phyloP scores from a whole-genome alignment of 2,113 vertebrate species.

The Proteles cristata region DNA sequence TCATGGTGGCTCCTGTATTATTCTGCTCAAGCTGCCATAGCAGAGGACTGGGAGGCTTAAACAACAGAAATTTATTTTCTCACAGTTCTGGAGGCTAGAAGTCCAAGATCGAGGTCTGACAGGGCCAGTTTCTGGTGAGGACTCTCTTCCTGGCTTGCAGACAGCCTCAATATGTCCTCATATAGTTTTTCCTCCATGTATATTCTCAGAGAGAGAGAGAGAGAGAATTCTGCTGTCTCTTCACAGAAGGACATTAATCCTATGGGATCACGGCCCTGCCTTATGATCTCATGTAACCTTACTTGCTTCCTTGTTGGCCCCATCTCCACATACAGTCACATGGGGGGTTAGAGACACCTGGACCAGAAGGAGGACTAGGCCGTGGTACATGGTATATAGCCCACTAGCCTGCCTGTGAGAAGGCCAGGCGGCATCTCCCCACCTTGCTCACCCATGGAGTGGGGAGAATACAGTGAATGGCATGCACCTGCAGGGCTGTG shows the following conservation, averaged over 20 bases:
- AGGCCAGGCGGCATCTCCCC: background rate
- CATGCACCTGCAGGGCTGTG: rapidly evolving
- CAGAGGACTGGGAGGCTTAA: background rate
- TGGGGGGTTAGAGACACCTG: background rate
- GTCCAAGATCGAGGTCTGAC: background rate
- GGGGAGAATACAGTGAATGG: background rate
- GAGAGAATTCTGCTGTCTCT: background rate
- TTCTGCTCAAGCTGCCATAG: background rate
- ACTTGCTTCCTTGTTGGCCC: background rate
- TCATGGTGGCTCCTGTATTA: background rate
- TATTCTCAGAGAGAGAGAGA: background rate
- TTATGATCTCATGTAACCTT: background rate
- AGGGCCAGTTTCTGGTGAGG: background rate
- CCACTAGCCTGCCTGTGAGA: background rate
- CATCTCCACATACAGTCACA: background rate
- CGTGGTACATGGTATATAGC: no score
- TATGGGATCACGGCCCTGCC: background rate
- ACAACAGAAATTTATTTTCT: background rate
- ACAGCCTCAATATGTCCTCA: background rate
- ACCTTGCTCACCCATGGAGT: background rate
- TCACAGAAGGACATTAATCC: background rate
- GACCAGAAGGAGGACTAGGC: background rate
- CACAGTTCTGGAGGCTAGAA: background rate
- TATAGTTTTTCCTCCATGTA: background rate
- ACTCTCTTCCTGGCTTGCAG: background rate